Evolutionary conservation across 2,888 invertebrate genomes (phyloP).

Genomic region (Drosophila hawaiiensis): DNA sequence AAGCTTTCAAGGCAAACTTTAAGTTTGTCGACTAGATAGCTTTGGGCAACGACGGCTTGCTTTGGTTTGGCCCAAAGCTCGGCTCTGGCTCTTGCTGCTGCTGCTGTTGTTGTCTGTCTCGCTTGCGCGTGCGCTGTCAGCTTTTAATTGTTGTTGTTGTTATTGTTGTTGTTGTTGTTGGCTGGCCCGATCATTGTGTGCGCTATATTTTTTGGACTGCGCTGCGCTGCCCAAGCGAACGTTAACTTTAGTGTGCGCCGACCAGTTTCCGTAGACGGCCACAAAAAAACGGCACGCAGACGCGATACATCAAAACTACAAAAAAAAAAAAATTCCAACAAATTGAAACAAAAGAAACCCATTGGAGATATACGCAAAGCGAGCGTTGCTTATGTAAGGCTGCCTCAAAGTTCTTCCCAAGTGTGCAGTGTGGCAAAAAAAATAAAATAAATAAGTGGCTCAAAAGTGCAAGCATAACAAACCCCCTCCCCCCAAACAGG

Average conservation of each 20-base stretch:
- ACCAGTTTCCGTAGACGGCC: conserved; percentile 86
- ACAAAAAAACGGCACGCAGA: conserved; percentile 78
- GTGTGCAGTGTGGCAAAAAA: conserved; percentile 54
- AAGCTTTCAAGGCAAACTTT: conserved; percentile 76
- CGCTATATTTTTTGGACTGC: conserved; percentile 74
- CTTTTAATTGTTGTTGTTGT: conserved; percentile 53
- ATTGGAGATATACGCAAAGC: conserved; percentile 22
- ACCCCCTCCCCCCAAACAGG: conserved; percentile 31
- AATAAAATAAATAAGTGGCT: conserved; percentile 4
- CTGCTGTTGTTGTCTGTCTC: conserved; percentile 42
- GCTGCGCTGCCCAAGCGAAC: conserved; percentile 79
- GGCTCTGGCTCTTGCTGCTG: conserved; percentile 26
- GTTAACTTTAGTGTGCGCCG: conserved; percentile 86
- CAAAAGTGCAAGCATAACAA: conserved; percentile 47
- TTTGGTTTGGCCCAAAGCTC: conserved; percentile 70
- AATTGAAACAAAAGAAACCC: conserved; percentile 14
- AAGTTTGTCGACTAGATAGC: conserved; percentile 39
- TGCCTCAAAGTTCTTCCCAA: conserved; percentile 55
- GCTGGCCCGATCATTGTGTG: conserved; percentile 55
- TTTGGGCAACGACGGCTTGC: conserved; percentile 36
- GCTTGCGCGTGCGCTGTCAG: conserved; percentile 53
- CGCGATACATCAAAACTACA: conserved; percentile 40
- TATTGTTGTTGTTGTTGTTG: conserved; percentile 32
- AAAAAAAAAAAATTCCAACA: conserved; percentile 24
- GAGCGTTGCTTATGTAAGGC: conserved; percentile 52